A percentile compares a stretch with the other conserved stretches of the same genome.
Evolutionary conservation across 1,140 invertebrate species (phyloP).

Genomic region (Tetramorium simillimum): DNA sequence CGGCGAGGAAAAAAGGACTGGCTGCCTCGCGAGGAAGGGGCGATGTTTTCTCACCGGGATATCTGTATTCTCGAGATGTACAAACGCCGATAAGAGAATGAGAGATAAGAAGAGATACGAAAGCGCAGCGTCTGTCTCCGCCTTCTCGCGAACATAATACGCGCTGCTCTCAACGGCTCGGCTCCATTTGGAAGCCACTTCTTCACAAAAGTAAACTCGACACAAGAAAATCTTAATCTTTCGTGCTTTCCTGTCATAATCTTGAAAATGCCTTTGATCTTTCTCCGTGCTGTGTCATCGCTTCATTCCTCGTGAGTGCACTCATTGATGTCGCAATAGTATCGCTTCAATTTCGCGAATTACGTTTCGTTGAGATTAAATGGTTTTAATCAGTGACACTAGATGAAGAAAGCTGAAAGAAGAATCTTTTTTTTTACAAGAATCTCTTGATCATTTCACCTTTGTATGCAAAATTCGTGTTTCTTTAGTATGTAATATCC

Average conservation of each 20-base stretch:
- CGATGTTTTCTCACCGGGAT: conserved; percentile 39
- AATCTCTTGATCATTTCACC: not conserved
- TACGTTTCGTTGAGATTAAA: conserved; percentile 18
- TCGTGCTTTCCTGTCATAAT: conserved; percentile 30
- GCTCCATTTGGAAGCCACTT: conserved; percentile 26
- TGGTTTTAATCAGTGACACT: not conserved
- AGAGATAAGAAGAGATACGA: conserved; percentile 22
- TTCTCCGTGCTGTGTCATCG: not conserved
- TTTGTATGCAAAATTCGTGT: not conserved
- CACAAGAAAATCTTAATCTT: conserved; percentile 41
- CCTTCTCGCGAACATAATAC: conserved; percentile 24
- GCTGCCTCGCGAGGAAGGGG: not conserved
- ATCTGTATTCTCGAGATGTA: conserved; percentile 21
- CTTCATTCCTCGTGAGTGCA: conserved; percentile 10
- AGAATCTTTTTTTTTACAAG: not conserved
- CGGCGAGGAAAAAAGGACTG: conserved; percentile 3
- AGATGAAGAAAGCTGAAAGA: not conserved
- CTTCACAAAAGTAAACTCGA: conserved; percentile 23
- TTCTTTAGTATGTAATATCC: not conserved
- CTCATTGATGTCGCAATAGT: conserved; percentile 21
- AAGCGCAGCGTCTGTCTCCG: not conserved
- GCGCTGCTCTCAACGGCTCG: conserved; percentile 13
- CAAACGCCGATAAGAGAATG: conserved; percentile 20
- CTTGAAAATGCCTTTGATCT: conserved; percentile 40
- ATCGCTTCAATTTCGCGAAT: conserved; percentile 23